Evolutionary conservation across 2,113 vertebrate genomes (phyloP), one percentile per base, ranked within the genome.

Genomic region (Eidolon helvum): DNA sequence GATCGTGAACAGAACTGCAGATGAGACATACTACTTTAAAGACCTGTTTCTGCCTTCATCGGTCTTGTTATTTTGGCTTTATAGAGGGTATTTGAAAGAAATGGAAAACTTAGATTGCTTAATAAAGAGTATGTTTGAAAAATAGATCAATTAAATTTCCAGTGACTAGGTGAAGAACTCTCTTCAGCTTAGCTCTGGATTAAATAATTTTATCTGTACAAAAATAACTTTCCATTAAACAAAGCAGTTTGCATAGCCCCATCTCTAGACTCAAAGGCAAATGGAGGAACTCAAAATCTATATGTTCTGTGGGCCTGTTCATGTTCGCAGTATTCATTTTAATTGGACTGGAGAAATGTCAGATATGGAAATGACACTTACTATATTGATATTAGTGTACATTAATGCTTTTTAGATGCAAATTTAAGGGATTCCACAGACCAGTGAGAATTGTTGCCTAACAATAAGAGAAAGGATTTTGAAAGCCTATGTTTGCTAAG

Each of bases 371-470:
- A 45, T 85, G 63, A 10, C 11, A 77, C 28, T 80, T 75, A 63
- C n/a, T 80, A 16, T 84, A 4, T 77, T 50, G 28, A 22, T 35
- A 50, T 80, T 94, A 75, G 12, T 35, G 7, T 94, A n/a, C 9
- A 30, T 85, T 94, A 72, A 61, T 87, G 6, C 65, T 96, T 80
- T 94, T 16, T 65, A 95, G 86, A 40, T 61, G 14, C 30, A 91
- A 33, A 71, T 90, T 40, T 91, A 87, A 87, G 50, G 22, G 7
- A 55, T 26, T 94, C 8, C 33, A 43, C 24, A 61, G 55, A 86
- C 11, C 66, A 55, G 10, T 88, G 28, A 93, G 43, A 94, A 88
- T 92, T 84, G 18, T 69, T 86, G 38, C 33, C 24, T 59, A 61
- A 18, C 43, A 71, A 4, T 84, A 40, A 86, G 28, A 79, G 74